Percentiles rank a stretch among this genome's conserved stretches.
Conservation (phyloP, 2,888 invertebrate genomes). For the Mythimna lalbum region DNA sequence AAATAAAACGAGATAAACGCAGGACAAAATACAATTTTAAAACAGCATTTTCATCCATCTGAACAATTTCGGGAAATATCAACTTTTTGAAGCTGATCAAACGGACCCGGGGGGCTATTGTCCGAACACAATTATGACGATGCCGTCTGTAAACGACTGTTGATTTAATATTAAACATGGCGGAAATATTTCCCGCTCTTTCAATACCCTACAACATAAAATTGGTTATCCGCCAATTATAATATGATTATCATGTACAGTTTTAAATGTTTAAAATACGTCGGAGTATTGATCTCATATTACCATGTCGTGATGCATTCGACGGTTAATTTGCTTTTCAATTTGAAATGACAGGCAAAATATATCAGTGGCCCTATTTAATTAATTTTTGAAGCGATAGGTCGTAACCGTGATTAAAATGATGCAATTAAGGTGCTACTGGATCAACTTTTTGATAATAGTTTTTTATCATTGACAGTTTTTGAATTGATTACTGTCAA, state of each 20-base stretch:
- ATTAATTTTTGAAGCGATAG: constrained; percentile 11
- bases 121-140: constrained; percentile 56
- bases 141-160: constrained; percentile 41
- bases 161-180: constrained; percentile 43
- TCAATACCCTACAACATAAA: constrained; percentile 25
- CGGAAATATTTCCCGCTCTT: constrained; percentile 6
- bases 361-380: constrained; percentile 19
- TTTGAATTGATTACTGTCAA: too few relatives aligned
- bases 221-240: constrained; percentile 40
- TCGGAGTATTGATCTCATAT: constrained; percentile 29
- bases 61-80: constrained; percentile 51
- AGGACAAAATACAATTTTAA: constrained; percentile 45
- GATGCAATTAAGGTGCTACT: constrained; percentile 8
- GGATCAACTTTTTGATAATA: background rate
- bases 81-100: constrained; percentile 59
- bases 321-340: constrained; percentile 39
- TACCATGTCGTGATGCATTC: background rate
- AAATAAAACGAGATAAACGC: constrained; percentile 40
- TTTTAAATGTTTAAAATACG: constrained; percentile 19
- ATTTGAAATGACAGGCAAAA: constrained; percentile 29
- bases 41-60: constrained; percentile 22
- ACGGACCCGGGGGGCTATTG: constrained; percentile 49
- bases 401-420: background rate
- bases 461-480: too few relatives aligned
- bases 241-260: constrained; percentile 30